Evolutionary conservation across 64 coral and sea anemone species (phyloP).

Genomic region (Pocillopora verrucosa): DNA sequence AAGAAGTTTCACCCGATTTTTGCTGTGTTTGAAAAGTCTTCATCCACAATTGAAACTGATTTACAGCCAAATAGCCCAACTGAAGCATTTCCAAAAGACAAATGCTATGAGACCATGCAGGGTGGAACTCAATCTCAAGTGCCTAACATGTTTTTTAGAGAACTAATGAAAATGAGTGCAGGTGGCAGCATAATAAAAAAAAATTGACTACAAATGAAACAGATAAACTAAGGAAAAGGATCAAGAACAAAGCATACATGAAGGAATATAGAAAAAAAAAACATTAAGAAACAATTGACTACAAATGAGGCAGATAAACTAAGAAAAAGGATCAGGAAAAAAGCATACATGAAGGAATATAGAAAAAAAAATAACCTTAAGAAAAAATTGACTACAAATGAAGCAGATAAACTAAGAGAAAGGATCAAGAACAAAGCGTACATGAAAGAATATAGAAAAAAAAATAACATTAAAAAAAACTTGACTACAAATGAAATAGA

Average conservation of each 20-base stretch:
- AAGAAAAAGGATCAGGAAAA: background rate
- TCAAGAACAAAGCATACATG: constrained; percentile 27
- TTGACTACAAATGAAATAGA: too few relatives aligned
- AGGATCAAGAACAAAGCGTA: too few relatives aligned
- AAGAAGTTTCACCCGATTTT: background rate
- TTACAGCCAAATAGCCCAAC: background rate
- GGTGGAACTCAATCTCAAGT: background rate
- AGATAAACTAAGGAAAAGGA: background rate
- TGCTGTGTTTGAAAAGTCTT: constrained; percentile 32
- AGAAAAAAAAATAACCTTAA: too few relatives aligned
- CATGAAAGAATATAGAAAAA: too few relatives aligned
- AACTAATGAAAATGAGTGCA: background rate
- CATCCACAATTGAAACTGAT: background rate
- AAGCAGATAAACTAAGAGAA: too few relatives aligned
- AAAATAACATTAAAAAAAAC: too few relatives aligned
- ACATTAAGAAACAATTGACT: background rate
- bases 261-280: constrained; percentile 26
- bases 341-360: background rate
- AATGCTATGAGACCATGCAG: constrained; percentile 14
- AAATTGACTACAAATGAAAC: background rate
- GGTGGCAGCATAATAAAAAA: background rate
- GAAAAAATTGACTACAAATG: constrained; percentile 11
- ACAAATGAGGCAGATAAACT: constrained; percentile 28
- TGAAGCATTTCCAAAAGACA: background rate
- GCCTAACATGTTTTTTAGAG: background rate